phyloP scores from a whole-genome alignment of 2,888 invertebrate genomes.

The Hypselothyrea guttata region DNA sequence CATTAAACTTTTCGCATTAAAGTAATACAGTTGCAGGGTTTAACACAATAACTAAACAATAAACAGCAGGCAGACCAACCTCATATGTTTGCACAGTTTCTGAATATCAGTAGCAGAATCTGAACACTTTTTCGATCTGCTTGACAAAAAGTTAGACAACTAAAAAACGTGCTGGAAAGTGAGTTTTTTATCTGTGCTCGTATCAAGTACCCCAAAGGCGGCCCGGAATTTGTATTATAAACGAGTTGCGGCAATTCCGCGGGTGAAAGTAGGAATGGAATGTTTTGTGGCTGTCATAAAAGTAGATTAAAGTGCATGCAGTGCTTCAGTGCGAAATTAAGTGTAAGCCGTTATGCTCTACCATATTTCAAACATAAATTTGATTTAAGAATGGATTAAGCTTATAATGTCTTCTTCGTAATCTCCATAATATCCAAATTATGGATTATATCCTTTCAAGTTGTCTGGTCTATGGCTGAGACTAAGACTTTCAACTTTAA shows the following conservation, averaged over 20 bases:
- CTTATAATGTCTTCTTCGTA: too few species aligned
- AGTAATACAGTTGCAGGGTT: conserved; percentile 32
- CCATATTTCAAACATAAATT: too few species aligned
- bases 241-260: conserved; percentile 7
- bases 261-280: conserved; percentile 8
- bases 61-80: conserved; percentile 23
- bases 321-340: too few species aligned
- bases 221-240: conserved; percentile 29
- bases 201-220: conserved; percentile 37
- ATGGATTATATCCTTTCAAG: too few species aligned
- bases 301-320: too few species aligned
- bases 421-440: too few species aligned
- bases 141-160: conserved; percentile 37
- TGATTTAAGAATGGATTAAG: too few species aligned
- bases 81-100: not conserved
- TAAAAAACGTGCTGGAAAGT: conserved; percentile 17
- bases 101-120: conserved; percentile 24
- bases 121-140: conserved; percentile 67
- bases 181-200: conserved; percentile 15
- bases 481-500: not conserved
- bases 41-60: conserved; percentile 41
- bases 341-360: too few species aligned
- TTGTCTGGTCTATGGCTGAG: too few species aligned
- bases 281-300: conserved; percentile 1
- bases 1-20: conserved; percentile 72